phyloP scores from a whole-genome alignment of 1,140 invertebrate species.

The Dysdera silvatica region DNA sequence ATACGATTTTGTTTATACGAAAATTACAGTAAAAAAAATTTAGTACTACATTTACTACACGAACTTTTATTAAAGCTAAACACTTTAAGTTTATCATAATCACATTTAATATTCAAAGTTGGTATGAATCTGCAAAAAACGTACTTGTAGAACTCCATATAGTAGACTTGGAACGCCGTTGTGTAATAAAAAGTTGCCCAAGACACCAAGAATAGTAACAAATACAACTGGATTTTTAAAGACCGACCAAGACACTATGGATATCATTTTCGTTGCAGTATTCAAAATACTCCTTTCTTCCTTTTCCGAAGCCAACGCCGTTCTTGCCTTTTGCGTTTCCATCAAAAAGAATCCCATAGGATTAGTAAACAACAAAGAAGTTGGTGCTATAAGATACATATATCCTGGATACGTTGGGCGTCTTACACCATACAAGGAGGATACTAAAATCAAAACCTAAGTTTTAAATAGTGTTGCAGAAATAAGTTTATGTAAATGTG shows the following conservation, averaged over 20 bases:
- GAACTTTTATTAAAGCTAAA: too few species aligned
- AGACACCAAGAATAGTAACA: conserved; percentile 83
- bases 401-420: conserved; percentile 87
- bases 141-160: conserved; percentile 23
- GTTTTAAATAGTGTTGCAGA: too few species aligned
- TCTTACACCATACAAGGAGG: conserved; percentile 52
- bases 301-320: background rate
- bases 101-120: too few species aligned
- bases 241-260: conserved; percentile 55
- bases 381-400: conserved; percentile 85
- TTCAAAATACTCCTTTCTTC: background rate
- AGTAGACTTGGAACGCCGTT: conserved; percentile 14
- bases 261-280: background rate
- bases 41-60: too few species aligned
- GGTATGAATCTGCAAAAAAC: too few species aligned
- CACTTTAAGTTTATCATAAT: too few species aligned
- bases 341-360: conserved; percentile 83
- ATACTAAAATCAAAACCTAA: conserved; percentile 37
- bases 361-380: conserved; percentile 85
- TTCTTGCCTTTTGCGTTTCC: conserved; percentile 67
- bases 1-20: too few species aligned
- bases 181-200: conserved; percentile 70
- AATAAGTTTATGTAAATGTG: too few species aligned
- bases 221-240: conserved; percentile 81
- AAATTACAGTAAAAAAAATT: too few species aligned